Base-by-base conservation (phyloP, 2,888 invertebrate genomes). In the Drosophila yooni region DNA sequence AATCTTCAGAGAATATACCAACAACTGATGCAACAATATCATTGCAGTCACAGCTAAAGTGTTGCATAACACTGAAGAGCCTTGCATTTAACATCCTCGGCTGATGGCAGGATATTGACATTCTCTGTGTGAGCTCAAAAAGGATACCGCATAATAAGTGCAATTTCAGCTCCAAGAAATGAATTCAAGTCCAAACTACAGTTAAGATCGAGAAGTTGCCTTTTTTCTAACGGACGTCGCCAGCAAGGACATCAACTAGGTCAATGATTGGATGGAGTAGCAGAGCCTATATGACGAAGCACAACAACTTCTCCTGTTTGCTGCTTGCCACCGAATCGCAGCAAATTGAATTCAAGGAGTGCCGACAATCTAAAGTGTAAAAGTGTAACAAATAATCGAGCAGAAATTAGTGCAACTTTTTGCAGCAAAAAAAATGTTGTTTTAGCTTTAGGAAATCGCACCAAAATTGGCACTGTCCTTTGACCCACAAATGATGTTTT, bases 241-340 rank as follows among this genome's bases (percentile, higher is more conserved):
- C 5, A 52, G 52, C 3, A 40, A 21, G 25, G 0, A 29, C 2
- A 46, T 77, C 0, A 62, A 58, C n/a, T 0, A 0, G 13, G 3
- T 74, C 11, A 64, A 70, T 36, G 8, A 63, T 0, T 77, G 77
- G 78, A 7, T 67, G 2, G 0, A 6, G 5, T 29, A 13, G 3
- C 34, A 36, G 6, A 21, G 0, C 70, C 67, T 1, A 7, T 31
- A 2, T 2, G 0, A 4, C 11, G 0, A 70, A 31, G 31, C 31
- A 56, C 13, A 13, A 40, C 10, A 11, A 54, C 5, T 33, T 70
- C 18, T 61, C 60, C 3, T 57, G 36, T 38, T 67, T 62, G 7
- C 11, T 72, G 18, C 8, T 72, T 4, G 21, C 0, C 18, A 43
- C 0, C 7, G 6, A 6, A 21, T 13, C n/a, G 62, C 67, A 1